A percentile compares a stretch with the other conserved stretches of the same genome.
Conservation (phyloP, 2,888 invertebrate species). For the Nemurella pictetii region DNA sequence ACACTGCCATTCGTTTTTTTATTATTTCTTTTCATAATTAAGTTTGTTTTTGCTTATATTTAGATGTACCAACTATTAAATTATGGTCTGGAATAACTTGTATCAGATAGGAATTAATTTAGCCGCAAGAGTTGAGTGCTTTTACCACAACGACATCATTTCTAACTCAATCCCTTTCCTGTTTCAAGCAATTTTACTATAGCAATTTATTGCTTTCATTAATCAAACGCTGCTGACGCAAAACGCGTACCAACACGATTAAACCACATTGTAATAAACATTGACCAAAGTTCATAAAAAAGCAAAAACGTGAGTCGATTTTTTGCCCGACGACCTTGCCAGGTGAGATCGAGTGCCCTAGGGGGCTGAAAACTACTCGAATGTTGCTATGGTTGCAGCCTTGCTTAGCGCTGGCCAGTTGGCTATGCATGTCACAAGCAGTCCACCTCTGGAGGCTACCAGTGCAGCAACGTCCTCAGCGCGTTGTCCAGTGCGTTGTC, state of each 20-base stretch:
- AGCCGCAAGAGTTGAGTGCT: too few species aligned
- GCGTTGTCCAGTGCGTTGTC: slow-evolving; percentile 2
- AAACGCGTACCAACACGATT: not conserved
- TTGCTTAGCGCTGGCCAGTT: not conserved
- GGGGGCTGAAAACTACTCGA: not conserved
- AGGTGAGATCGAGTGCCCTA: not conserved
- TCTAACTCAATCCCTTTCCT: not conserved
- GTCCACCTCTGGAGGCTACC: not conserved
- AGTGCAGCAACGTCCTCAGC: not conserved
- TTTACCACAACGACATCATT: too few species aligned
- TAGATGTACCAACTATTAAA: too few species aligned
- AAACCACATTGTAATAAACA: not conserved
- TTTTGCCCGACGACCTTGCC: not conserved
- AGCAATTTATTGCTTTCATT: not conserved
- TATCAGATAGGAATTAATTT: too few species aligned
- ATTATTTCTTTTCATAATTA: too few species aligned
- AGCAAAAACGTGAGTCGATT: not conserved
- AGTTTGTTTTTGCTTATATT: too few species aligned
- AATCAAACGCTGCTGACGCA: not conserved
- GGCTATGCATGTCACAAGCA: slow-evolving; percentile 10
- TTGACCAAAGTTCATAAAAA: not conserved
- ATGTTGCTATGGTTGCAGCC: not conserved
- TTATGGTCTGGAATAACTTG: too few species aligned
- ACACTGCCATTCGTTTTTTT: not conserved
- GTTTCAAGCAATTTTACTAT: not conserved